These are phyloP conservation scores for Dinomys branickii DNA, from an alignment of 2,113 vertebrate species.

Conservation along the genomic window DNA sequence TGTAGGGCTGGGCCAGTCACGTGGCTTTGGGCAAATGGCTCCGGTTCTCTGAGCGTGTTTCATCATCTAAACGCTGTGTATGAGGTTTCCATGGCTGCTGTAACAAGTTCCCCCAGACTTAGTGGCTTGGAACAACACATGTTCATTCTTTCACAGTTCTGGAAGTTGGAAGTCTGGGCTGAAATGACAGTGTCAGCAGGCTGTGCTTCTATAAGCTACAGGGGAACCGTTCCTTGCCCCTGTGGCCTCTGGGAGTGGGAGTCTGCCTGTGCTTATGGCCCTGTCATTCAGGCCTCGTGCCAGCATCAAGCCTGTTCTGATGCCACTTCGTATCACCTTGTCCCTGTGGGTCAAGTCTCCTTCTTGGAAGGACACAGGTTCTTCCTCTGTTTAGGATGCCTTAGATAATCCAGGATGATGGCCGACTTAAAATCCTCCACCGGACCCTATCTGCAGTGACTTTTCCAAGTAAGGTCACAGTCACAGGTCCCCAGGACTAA, in stretches of 20 bases:
- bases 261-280: neutral
- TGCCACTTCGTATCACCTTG: too few relatives aligned
- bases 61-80: neutral
- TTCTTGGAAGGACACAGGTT: neutral
- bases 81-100: neutral
- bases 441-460: neutral
- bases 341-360: neutral
- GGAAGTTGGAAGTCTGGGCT: neutral
- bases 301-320: neutral
- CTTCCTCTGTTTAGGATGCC: neutral
- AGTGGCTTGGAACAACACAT: neutral
- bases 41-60: neutral
- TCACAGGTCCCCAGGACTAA: neutral
- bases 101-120: too few relatives aligned
- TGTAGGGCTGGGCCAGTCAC: accelerated
- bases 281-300: neutral
- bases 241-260: neutral
- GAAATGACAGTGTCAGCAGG: too few relatives aligned
- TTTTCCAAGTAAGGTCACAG: neutral
- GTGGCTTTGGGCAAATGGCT: neutral
- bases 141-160: accelerated
- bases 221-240: neutral
- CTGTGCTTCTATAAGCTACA: too few relatives aligned
- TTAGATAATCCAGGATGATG: neutral
- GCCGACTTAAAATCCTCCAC: neutral